Conservation (phyloP, 1,140 invertebrate genomes). For the Myzus persicae region DNA sequence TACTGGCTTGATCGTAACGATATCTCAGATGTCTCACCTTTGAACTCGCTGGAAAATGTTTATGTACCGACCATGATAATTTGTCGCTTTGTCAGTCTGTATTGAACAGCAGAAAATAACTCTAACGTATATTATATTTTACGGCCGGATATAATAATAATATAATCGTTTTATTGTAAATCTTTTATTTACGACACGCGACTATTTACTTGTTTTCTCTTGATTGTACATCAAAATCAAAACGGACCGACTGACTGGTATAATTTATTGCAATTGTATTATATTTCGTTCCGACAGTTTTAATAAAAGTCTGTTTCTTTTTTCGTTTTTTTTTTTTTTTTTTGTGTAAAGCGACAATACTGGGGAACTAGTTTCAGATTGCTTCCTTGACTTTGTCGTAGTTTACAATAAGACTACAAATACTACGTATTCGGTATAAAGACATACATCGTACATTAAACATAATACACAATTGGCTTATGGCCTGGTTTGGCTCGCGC, state of each 20-base stretch:
- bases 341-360: not conserved
- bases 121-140: not conserved
- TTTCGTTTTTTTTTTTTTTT: not conserved
- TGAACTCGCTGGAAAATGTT: not conserved
- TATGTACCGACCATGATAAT: not conserved
- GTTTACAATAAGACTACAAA: not conserved
- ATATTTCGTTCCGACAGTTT: not conserved
- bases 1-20: not conserved
- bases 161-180: not conserved
- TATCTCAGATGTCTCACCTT: constrained; percentile 25
- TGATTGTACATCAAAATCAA: not conserved
- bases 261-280: not conserved
- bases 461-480: not conserved
- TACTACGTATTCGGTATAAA: not conserved
- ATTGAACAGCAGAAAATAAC: not conserved
- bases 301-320: not conserved
- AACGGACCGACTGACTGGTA: not conserved
- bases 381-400: not conserved
- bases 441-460: not conserved
- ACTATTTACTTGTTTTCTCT: not conserved
- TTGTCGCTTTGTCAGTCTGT: not conserved
- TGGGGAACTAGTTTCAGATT: not conserved
- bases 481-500: not conserved
- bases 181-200: not conserved
- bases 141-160: not conserved